A percentile compares a stretch with the other conserved stretches of the same genome.
phyloP scores from a whole-genome alignment of 2,888 invertebrate species.

The Mythimna impura region DNA sequence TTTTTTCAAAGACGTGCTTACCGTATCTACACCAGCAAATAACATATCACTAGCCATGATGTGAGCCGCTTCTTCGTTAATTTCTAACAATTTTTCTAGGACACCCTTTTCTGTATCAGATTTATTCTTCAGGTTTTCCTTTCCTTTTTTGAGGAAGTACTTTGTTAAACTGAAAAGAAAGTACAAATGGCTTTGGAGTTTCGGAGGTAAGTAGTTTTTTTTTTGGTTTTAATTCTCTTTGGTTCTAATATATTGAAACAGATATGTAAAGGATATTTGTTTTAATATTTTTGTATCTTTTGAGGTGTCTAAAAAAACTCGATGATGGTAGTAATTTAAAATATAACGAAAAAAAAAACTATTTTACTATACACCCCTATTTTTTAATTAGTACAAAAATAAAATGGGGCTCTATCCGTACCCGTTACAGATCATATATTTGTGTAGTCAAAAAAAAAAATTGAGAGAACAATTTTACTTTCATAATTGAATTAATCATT shows the following conservation, averaged over 20 bases:
- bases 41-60: slow-evolving; percentile 93
- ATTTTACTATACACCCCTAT: not conserved
- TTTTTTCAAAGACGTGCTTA: slow-evolving; percentile 70
- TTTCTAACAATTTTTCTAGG: slow-evolving; percentile 90
- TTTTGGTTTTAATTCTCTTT: too few species aligned
- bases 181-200: too few species aligned
- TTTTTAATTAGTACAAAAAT: too few species aligned
- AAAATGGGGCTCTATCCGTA: too few species aligned
- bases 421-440: too few species aligned
- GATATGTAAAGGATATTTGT: too few species aligned
- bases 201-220: not conserved
- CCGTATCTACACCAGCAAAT: slow-evolving; percentile 93
- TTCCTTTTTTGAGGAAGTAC: slow-evolving; percentile 68
- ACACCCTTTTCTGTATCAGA: slow-evolving; percentile 87
- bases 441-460: too few species aligned
- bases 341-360: not conserved
- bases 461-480: too few species aligned
- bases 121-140: slow-evolving; percentile 68
- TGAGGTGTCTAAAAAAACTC: not conserved
- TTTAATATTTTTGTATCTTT: not conserved
- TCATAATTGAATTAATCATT: too few species aligned
- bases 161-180: slow-evolving; percentile 48
- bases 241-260: too few species aligned
- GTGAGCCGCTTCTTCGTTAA: slow-evolving; percentile 90
- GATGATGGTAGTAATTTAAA: not conserved